A percentile compares a stretch with the other conserved stretches of the same genome.
Conservation (phyloP, 2,888 invertebrate genomes). For the Sacculina carcini region DNA sequence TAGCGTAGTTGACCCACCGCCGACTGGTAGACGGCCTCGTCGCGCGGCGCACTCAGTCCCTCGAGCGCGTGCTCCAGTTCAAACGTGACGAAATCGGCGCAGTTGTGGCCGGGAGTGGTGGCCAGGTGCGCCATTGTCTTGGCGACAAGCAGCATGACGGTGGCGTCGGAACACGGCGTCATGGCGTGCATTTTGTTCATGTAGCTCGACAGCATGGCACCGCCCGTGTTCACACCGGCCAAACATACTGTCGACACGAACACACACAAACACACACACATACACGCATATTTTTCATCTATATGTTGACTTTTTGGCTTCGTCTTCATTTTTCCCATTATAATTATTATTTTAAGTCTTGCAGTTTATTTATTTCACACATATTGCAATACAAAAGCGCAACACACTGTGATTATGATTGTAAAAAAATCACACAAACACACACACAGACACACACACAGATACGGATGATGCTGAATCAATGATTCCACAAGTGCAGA, state of each 20-base stretch:
- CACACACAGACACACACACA: too few relatives aligned
- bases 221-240: constrained; percentile 75
- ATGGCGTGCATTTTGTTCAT: constrained; percentile 74
- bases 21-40: constrained; percentile 50
- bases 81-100: constrained; percentile 77
- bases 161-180: constrained; percentile 65
- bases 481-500: too few relatives aligned
- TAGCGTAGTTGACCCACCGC: constrained; percentile 33
- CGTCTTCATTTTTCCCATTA: too few relatives aligned
- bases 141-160: constrained; percentile 85
- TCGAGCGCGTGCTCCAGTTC: constrained; percentile 88
- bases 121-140: constrained; percentile 83
- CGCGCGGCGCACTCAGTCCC: constrained; percentile 68
- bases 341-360: too few relatives aligned
- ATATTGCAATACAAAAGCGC: too few relatives aligned
- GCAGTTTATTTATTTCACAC: too few relatives aligned
- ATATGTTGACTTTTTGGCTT: too few relatives aligned
- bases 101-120: constrained; percentile 23
- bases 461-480: too few relatives aligned
- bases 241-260: constrained; percentile 45
- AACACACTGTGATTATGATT: too few relatives aligned
- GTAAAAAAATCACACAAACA: too few relatives aligned
- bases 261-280: too few relatives aligned
- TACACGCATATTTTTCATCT: too few relatives aligned
- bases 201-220: constrained; percentile 68